A percentile compares a stretch with the other conserved stretches of the same genome.
Conservation (phyloP, 2,113 vertebrate species). For the Sapayoa aenigma region DNA sequence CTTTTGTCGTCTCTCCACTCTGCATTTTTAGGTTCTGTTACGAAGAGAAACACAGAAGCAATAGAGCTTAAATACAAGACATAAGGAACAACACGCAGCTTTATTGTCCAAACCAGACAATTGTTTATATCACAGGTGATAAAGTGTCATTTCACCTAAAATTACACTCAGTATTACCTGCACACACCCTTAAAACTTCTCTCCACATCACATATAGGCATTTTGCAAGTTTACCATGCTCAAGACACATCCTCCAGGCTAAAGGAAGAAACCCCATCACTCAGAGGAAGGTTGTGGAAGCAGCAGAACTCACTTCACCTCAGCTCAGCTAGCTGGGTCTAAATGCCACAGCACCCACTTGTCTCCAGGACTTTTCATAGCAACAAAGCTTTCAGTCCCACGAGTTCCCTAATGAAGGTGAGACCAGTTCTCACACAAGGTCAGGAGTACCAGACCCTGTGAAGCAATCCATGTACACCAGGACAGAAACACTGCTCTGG, state of each 20-base stretch:
- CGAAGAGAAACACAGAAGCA: not conserved
- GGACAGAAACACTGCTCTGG: not conserved
- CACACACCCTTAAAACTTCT: not conserved
- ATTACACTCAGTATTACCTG: not conserved
- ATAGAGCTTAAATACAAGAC: not conserved
- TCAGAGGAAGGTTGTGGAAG: not conserved
- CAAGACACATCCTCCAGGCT: not conserved
- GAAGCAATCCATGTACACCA: not conserved
- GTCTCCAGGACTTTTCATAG: not conserved
- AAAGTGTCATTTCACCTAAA: not conserved
- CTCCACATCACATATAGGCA: not conserved
- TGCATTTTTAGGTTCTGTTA: conserved; percentile 90
- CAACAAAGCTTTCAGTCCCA: not conserved
- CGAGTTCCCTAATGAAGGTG: not conserved
- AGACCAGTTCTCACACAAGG: not conserved
- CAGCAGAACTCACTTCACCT: not conserved
- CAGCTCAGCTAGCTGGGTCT: not conserved
- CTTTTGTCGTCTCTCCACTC: conserved; percentile 81
- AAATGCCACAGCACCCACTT: not conserved
- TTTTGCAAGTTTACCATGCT: not conserved
- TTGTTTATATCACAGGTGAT: not conserved
- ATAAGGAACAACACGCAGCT: not conserved
- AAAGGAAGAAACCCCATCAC: not conserved
- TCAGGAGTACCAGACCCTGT: not conserved
- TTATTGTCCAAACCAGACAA: not conserved